Base-by-base conservation (phyloP, 2,888 invertebrate species). In the Leptarthrus brevirostris region DNA sequence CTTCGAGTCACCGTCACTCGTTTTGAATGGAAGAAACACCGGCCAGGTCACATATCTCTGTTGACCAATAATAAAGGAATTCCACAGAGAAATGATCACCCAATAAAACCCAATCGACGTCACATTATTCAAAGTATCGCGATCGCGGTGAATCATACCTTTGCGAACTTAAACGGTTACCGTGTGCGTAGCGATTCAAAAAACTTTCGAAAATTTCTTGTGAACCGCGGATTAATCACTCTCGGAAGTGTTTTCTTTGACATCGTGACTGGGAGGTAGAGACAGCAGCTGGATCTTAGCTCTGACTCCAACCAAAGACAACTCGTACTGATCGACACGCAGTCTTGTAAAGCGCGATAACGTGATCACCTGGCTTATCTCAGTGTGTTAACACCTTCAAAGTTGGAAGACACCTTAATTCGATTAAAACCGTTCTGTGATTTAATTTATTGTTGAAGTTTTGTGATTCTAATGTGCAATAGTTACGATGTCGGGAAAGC, bases 61-160 rank as follows among this genome's bases (percentile, higher is more conserved):
- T 47, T 66, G 66, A 66, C 66, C 14, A 66, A 49, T 66, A 49
- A 49, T 47, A 47, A 47, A 44, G 30, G 66, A 66, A 66, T 66
- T 44, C 66, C 47, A 22, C 18, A 30, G 10, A 30, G 8, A 6
- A 58, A 8, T 44, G 66, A 47, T 44, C n/a, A 10, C n/a, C 61
- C 14, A 26, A 8, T 12, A 26, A 66, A 18, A 30, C 47, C 16
- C 22, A 1, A n/a, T 16, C 66, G 16, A 66, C 66, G 44, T 49
- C 26, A 49, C 22, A 22, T 47, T 66, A 12, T 20, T 22, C 18
- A 49, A 14, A 47, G 14, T 49, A 49, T 44, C 66, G 66, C 47
- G 66, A 49, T 26, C 49, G 49, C 66, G 26, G 47, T 66, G 66
- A 66, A 47, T 66, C 66, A 66, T 66, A 26, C 66, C 66, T 49